Evolutionary conservation across 64 coral and sea anemone genomes (phyloP), one percentile per base, ranked within the genome.

Genomic region (Actinia equina): DNA sequence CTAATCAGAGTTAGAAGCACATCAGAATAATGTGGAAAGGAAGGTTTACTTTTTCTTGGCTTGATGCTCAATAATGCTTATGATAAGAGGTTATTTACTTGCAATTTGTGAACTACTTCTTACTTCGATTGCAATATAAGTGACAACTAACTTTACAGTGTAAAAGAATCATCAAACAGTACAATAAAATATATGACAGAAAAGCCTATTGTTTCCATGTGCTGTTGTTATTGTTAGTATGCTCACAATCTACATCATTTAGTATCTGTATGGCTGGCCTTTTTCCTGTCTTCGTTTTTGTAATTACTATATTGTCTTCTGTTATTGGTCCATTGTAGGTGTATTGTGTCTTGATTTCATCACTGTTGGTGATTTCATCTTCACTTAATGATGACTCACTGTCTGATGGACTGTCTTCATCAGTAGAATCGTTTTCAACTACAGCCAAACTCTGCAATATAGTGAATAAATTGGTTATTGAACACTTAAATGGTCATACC

Each of bases 261-360:
- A 92, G 49, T 27, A 85, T 83, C 70, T 92, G 84, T 19, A 92
- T 92, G 4, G 87, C 17, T 74, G 90, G 90, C 85, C 87, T 92
- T 71, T 87, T 67, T 2, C 61, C 46, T 70, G 76, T 62, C 80
- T 74, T 81, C 77, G 44, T 43, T 61, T 87, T 92, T 83, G n/a
- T 82, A 14, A 87, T 87, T 12, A 82, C 79, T 83, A 92, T 69
- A 51, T 92, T 92, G 12, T 87, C 77, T 43, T 92, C 90, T 83
- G 90, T 92, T 43, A 92, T 25, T 78, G 30, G 43, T 17, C 84
- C 58, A 87, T 41, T 69, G 19, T 55, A 49, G 13, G 87, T 86
- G 54, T 92, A 86, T 57, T 87, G 77, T 52, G 90, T 92, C 55
- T 58, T 52, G 62, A 92, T 54, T 57, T 83, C 90, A 62, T 87